These are phyloP conservation scores for Cossypha heuglini DNA, from an alignment of 2,797 vertebrate species.

Conservation along the genomic window DNA sequence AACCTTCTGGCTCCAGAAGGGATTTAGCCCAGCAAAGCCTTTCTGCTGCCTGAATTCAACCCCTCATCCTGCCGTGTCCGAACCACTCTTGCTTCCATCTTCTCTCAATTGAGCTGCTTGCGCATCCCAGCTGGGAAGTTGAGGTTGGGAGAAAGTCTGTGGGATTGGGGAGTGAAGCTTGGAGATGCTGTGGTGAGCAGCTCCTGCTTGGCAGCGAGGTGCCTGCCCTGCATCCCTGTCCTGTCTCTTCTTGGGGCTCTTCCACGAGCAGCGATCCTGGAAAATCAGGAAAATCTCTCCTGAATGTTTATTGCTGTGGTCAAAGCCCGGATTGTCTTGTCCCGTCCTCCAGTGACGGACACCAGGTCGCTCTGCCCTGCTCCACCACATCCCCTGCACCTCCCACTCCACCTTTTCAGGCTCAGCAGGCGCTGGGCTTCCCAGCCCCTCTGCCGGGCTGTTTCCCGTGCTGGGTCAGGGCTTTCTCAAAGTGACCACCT, in stretches of 20 bases:
- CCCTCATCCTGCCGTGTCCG: accelerated
- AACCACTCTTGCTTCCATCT: neutral
- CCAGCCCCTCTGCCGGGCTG: neutral
- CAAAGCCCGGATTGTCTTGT: neutral
- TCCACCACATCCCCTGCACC: neutral
- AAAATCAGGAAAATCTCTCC: neutral
- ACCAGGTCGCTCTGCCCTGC: neutral
- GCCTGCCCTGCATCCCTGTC: neutral
- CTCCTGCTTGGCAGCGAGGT: accelerated
- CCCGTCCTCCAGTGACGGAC: accelerated
- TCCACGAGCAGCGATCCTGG: neutral
- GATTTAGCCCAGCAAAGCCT: neutral
- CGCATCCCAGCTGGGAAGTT: accelerated
- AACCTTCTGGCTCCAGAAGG: neutral
- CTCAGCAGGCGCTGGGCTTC: accelerated
- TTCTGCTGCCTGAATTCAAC: neutral
- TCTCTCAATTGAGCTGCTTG: neutral
- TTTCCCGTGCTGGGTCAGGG: neutral
- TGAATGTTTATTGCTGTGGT: accelerated
- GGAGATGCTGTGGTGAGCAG: neutral
- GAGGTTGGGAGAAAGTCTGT: neutral
- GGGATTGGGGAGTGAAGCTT: neutral
- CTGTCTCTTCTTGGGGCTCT: neutral
- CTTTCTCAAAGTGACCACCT: neutral
- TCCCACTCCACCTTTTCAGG: neutral